Evolutionary conservation across 1,140 invertebrate genomes (phyloP), one percentile per base, ranked within the genome.

Genomic region (Phenacoccus solenopsis): DNA sequence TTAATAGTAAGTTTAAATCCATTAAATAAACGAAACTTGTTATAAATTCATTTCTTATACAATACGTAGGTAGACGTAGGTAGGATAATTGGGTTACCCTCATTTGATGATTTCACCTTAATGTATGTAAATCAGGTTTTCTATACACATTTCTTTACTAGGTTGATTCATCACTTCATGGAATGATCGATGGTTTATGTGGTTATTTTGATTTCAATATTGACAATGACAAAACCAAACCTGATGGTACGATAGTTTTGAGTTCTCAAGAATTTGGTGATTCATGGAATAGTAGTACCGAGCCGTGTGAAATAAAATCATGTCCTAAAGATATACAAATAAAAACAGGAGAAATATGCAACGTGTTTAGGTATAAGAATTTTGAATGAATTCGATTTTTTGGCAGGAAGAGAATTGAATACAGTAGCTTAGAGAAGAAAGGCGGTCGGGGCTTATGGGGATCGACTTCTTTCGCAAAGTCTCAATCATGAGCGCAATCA

Each of bases 111-210:
- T 32, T 32, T 13, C 13, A 32, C 5, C 30, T 32, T 32, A 7
- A 32, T 32, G 30, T 32, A 32, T 7, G 5, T 32, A n/a, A 13
- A 32, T 32, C 13, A 32, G 13, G 30, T 32, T 32, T 5, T 32
- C 30, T 32, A 32, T 32, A 32, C 30, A 32, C 30, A 32, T 32
- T 32, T 32, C 5, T 32, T 32, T 32, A 16, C 20, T 30, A 73
- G 70, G 70, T 64, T 0, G 69, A 71, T 30, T 67, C 71, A n/a
- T 64, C 27, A 32, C 68, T 69, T 5, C 68, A 35, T 25, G 68
- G 57, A 22, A 71, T 57, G 21, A 84, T 93, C 0, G 88, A 90
- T 75, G 90, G 91, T 0, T 75, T 93, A 0, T 93, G 91, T 74
- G 91, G 91, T 2, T 87, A 83, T 70, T 90, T 86, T 75, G 87